Evolutionary conservation across 2,888 invertebrate genomes (phyloP), one percentile per base, ranked within the genome.

Genomic region (Diabrotica balteata): DNA sequence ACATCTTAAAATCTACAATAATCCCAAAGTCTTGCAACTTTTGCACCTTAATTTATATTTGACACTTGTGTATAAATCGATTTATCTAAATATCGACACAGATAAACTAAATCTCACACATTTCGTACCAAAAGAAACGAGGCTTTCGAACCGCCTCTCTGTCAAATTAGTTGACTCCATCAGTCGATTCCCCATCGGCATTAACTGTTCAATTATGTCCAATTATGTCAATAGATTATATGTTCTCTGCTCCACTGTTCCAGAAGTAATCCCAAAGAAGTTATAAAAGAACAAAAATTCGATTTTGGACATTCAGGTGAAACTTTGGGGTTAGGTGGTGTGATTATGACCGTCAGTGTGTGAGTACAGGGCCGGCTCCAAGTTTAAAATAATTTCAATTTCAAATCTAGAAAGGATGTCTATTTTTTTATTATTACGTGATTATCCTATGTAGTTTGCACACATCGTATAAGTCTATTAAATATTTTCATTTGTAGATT

Each of bases 181-280:
- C 67, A 54, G 47, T 32, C 57, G 60, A 63, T 62, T 69, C 72
- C 72, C 68, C 67, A 66, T 69, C 67, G 74, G 72, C 74, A 75
- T 75, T 76, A 73, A 71, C 75, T 77, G 76, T 77, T 76, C 77
- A 77, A 78, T 78, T 78, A 78, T 77, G 78, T 77, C 78, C 76
- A 78, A 78, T 78, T 78, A 78, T 72, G 73, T 72, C 69, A 68
- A 73, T 76, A 74, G 73, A 75, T 75, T 75, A 72, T 74, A 73
- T 75, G 73, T 72, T 68, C 73, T 73, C 72, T 73, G 76, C 71
- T 73, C 70, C 75, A 70, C 62, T 67, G 75, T 22, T 61, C 58
- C 64, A 52, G n/a, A 51, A 10, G 64, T 76, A 79, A 78, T 79
- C 78, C 79, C 79, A 74, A 74, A 78, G 79, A 79, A 75, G 79